Evolutionary conservation across 1,140 invertebrate genomes (phyloP).

Genomic region (Pseudachorutes palmiensis): DNA sequence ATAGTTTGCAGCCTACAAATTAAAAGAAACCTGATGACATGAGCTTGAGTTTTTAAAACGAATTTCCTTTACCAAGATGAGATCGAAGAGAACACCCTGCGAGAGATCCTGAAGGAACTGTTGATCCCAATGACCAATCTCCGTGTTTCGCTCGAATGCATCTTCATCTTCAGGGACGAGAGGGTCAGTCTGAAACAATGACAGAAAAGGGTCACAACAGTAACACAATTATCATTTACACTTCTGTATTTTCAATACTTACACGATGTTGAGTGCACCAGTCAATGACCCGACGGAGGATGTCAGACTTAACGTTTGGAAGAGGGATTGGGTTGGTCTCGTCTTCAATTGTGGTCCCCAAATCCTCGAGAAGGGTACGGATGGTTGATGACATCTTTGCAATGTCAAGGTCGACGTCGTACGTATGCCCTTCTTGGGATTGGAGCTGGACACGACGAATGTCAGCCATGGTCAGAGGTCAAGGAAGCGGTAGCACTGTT

Average conservation of each 20-base stretch:
- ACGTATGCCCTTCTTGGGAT: conserved; percentile 91
- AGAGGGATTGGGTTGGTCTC: conserved; percentile 94
- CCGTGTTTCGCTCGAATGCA: conserved; percentile 94
- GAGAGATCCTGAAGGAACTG: conserved; percentile 91
- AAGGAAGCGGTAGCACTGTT: too few species aligned
- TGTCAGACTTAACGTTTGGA: conserved; percentile 98
- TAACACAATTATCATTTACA: background rate
- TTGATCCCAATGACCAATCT: conserved; percentile 97
- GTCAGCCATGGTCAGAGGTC: conserved; percentile 29
- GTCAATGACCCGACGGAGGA: conserved; percentile 90
- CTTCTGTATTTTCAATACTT: conserved; percentile 4
- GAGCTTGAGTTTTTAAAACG: conserved; percentile 7
- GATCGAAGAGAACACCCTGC: conserved; percentile 92
- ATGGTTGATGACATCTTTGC: conserved; percentile 97
- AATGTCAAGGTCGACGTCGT: conserved; percentile 94
- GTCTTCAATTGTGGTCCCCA: conserved; percentile 63
- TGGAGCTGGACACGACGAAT: conserved; percentile 88
- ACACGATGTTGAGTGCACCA: conserved; percentile 85
- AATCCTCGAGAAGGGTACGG: conserved; percentile 63
- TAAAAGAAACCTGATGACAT: conserved; percentile 5
- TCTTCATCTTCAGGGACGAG: conserved; percentile 93
- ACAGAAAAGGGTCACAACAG: background rate
- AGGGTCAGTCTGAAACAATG: conserved; percentile 86
- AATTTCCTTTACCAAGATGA: conserved; percentile 59
- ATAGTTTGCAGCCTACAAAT: conserved; percentile 82